A percentile compares a stretch with the other conserved stretches of the same genome.
These are phyloP conservation scores for Phlogophora meticulosa DNA, from an alignment of 2,888 invertebrate genomes.

Conservation along the genomic window DNA sequence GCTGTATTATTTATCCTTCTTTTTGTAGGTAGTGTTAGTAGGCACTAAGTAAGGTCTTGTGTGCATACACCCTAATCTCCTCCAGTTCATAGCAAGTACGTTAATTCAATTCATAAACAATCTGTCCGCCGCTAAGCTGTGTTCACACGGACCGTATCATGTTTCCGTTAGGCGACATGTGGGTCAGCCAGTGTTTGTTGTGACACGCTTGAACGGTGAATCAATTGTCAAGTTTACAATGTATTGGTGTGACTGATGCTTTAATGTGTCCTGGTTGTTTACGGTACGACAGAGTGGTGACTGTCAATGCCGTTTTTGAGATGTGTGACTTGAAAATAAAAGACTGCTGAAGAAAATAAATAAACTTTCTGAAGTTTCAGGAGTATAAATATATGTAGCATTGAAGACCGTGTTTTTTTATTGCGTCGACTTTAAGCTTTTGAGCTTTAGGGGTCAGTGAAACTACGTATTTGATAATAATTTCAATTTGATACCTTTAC, in stretches of 20 bases:
- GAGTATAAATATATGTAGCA: too few relatives aligned
- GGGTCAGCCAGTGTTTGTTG: slow-evolving; percentile 61
- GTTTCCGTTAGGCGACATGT: slow-evolving; percentile 59
- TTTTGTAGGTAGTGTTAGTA: too few relatives aligned
- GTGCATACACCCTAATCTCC: slow-evolving; percentile 6
- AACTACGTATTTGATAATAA: too few relatives aligned
- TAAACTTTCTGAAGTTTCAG: too few relatives aligned
- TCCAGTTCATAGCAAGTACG: slow-evolving; percentile 2
- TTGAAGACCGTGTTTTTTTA: too few relatives aligned
- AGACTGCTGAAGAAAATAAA: too few relatives aligned
- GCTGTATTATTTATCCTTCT: too few relatives aligned
- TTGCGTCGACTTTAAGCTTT: too few relatives aligned
- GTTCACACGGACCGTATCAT: slow-evolving; percentile 12
- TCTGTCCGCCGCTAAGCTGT: slow-evolving; percentile 20
- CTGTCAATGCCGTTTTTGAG: background rate
- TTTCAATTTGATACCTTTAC: too few relatives aligned
- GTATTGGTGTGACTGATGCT: slow-evolving; percentile 35
- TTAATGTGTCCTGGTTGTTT: slow-evolving; percentile 29
- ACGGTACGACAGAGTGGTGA: background rate
- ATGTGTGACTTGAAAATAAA: too few relatives aligned
- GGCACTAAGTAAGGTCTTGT: too few relatives aligned
- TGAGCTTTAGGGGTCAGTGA: too few relatives aligned
- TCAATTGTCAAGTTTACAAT: slow-evolving; percentile 50
- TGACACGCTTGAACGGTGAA: slow-evolving; percentile 40
- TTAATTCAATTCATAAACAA: slow-evolving; percentile 31